These are phyloP conservation scores for Leptinotarsa haldemani DNA, from an alignment of 2,888 invertebrate species.

Conservation along the genomic window DNA sequence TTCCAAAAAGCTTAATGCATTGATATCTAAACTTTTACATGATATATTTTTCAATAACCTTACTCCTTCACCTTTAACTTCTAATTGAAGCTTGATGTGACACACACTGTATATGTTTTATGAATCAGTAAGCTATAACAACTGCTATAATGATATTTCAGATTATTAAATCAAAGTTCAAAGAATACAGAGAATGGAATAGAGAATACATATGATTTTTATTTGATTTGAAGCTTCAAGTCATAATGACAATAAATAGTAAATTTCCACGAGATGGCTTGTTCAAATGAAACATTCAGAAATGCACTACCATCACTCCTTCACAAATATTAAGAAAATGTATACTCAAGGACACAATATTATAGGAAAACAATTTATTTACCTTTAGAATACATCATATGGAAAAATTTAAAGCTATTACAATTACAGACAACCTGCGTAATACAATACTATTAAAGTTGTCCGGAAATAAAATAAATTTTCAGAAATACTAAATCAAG, in stretches of 20 bases:
- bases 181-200: background rate
- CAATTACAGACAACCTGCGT: conserved; percentile 58
- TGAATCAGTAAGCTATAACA: no score
- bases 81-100: no score
- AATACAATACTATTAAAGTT: conserved; percentile 52
- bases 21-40: no score
- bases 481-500: conserved; percentile 35
- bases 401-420: conserved; percentile 62
- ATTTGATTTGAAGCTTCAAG: no score
- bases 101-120: no score
- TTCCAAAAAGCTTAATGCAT: no score
- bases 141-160: no score
- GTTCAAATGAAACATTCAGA: background rate
- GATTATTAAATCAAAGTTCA: no score
- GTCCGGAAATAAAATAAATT: conserved; percentile 48
- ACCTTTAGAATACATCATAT: conserved; percentile 59
- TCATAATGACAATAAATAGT: background rate
- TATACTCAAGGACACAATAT: conserved; percentile 31
- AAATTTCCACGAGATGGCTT: background rate
- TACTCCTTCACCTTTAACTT: no score
- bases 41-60: no score
- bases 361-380: conserved; percentile 62
- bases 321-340: background rate
- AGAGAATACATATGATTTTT: no score
- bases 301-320: conserved; percentile 6